Base-by-base conservation (phyloP, 2,888 invertebrate species). In the Caenorhabditis auriculariae region DNA sequence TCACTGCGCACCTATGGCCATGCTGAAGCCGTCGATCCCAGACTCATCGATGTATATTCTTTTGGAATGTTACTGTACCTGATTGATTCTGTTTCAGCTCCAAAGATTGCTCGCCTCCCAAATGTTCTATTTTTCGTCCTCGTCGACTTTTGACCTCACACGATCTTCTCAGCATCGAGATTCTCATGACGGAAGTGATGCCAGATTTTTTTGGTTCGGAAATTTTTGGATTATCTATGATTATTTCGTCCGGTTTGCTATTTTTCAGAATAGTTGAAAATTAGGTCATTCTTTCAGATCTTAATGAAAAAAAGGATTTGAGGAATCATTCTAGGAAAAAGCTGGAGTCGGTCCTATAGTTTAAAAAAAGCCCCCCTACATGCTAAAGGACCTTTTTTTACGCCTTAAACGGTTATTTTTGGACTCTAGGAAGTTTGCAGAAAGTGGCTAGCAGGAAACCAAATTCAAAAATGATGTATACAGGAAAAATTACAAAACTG, bases 101-200 rank as follows among this genome's bases (percentile, higher is more conserved):
- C 88, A 91, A 66, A 93, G 94, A 83, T 85, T 98, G 52, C 86
- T 98, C 3, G 94, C 93, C 82, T 94, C 95, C n/a, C 96, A 96
- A 12, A 94, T 93, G 35, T 96, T 96, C 83, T 99, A 98, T 83
- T 98, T 98, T 83, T 90, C 94, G 0, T 91, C 66, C 32, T 55
- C 67, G 45, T 76, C 84, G 65, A 66, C 69, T 2, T 88, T 93
- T 81, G 96, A 98, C 85, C 87, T 98, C 59, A 96, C 94, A 15
- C 84, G 95, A 53, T 94, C 93, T 83, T 91, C 92, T 49, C 96
- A 96, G 85, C 87, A 92, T 72, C 88, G 90, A 77, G 88, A 88
- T 69, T 89, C 89, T 82, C 90, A 90, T 9, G 87, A 86, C 17
- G 87, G 56, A n/a, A 89, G 93, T 43, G 96, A 98, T 84, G 92